Evolutionary conservation across 2,797 vertebrate species (phyloP), one percentile per base, ranked within the genome.

Genomic region (Myoxocephalus aenaeus): DNA sequence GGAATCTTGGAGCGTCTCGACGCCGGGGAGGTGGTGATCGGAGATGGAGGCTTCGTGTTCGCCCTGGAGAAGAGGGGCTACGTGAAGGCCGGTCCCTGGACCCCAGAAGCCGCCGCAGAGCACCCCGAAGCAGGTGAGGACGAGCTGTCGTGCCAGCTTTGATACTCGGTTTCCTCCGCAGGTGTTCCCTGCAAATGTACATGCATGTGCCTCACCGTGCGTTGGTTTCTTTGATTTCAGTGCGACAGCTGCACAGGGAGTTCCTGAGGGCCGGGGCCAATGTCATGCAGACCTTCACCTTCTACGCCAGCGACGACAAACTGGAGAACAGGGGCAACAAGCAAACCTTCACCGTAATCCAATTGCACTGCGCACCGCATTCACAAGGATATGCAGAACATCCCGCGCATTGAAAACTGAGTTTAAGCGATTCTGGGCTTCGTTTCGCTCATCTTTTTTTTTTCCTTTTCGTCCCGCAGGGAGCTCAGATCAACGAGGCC

Each of bases 21-120:
- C 25, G 93, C 94, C 2, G 98, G 97, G 3, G 97, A 99, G 91
- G 71, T 99, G 40, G 96, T 99, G 78, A 97, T 99, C 0, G 98
- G 98, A 46, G 98, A 99, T 84, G 98, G 98, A 71, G 98, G 98
- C 4, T 99, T 99, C 79, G 98, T 99, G 85, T 95, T 99, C 80
- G 96, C 97, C 5, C 94, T 99, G 91, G 98, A 99, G 93, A 99
- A 99, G 90, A 95, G 98, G 62, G 98, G 98, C 54, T 99, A 98
- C 0, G 98, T 99, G 48, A 99, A 99, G 93, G 98, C 98, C 2
- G 98, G 98, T 2, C 98, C 98, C 44, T 99, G 98, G 98, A 99
- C 98, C 50, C 98, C 97, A 0, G 98, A 99, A 87, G 97, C 98
- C 1, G 86, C 96, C 0, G 95, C 96, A 56, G 97, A 99, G 88